Evolutionary conservation across 2,113 vertebrate genomes (phyloP), one percentile per base, ranked within the genome.

Genomic region (Trichechus manatus): DNA sequence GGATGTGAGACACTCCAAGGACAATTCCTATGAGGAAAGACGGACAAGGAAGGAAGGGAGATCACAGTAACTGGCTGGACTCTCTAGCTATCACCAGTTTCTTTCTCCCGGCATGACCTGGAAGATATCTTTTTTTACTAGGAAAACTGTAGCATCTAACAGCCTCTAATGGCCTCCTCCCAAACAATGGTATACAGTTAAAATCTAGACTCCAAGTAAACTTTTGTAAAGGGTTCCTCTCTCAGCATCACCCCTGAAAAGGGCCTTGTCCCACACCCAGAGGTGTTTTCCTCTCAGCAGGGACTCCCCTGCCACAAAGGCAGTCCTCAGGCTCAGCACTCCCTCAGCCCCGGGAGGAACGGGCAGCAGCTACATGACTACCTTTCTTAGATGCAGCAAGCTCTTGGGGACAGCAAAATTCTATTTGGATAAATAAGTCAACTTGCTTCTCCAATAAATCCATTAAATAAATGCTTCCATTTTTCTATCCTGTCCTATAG

Each of bases 371-470:
- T 80, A 56, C 22, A n/a, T 66, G 68, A 78, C 27, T 9, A 36
- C 33, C 15, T 68, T 20, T 44, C 44, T 66, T 33, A 47, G 61
- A 63, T 11, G 9, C 29, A 86, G 39, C 29, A 92, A 93, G 61
- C 78, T 86, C 82, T 91, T 39, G 22, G 56, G 53, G 80, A 56
- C 1, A 74, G 78, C 14, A 91, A 93, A 80, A 91, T 70, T 74
- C 66, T 63, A 96, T 66, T 44, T 91, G 84, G 53, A 89, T 74
- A 89, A 94, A 93, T 77, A 89, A 78, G 13, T 47, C 56, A 56
- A 95, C 50, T 77, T 68, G 47, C 13, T 75, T 95, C 75, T 89
- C 33, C 29, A 86, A 94, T 79, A 91, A 91, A 95, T 63, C 9
- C 23, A 64, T 64, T 50, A 87, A 8, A 93, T 72, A 92, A 50